Conservation (phyloP, 2,113 vertebrate genomes). For the Eubucco bourcierii region DNA sequence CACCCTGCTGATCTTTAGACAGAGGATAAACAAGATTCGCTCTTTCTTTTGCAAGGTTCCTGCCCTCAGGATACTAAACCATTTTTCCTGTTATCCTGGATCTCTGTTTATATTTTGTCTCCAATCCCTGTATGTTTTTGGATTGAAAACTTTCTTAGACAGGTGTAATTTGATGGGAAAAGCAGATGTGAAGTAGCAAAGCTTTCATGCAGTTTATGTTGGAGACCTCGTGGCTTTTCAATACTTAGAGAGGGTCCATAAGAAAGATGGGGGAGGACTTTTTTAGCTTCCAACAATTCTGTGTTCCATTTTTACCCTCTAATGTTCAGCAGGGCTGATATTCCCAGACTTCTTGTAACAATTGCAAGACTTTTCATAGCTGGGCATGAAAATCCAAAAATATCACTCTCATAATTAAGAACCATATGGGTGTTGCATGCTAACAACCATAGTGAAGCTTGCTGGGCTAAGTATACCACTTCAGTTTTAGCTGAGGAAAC, state of each 20-base stretch:
- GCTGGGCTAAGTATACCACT: not conserved
- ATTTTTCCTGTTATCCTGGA: not conserved
- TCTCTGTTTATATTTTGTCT: not conserved
- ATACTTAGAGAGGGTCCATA: too few relatives aligned
- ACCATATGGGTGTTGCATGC: not conserved
- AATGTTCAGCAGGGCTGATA: not conserved
- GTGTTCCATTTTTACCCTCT: not conserved
- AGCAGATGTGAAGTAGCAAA: not conserved
- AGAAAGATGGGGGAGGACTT: too few relatives aligned
- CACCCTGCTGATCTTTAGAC: not conserved
- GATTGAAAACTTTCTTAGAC: not conserved
- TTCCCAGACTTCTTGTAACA: not conserved
- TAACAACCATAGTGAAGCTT: not conserved
- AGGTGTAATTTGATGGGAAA: not conserved
- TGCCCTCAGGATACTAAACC: not conserved
- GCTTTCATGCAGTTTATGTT: not conserved
- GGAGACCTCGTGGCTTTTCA: too few relatives aligned
- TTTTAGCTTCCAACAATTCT: too few relatives aligned
- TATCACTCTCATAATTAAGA: not conserved
- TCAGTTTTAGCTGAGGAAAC: not conserved
- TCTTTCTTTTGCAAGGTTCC: not conserved
- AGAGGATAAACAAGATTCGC: not conserved
- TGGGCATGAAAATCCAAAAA: conserved; percentile 1
- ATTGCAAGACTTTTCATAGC: not conserved
- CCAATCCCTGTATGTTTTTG: not conserved